Evolutionary conservation across 1,140 invertebrate species (phyloP).

Genomic region (Acromyrmex echinatior): DNA sequence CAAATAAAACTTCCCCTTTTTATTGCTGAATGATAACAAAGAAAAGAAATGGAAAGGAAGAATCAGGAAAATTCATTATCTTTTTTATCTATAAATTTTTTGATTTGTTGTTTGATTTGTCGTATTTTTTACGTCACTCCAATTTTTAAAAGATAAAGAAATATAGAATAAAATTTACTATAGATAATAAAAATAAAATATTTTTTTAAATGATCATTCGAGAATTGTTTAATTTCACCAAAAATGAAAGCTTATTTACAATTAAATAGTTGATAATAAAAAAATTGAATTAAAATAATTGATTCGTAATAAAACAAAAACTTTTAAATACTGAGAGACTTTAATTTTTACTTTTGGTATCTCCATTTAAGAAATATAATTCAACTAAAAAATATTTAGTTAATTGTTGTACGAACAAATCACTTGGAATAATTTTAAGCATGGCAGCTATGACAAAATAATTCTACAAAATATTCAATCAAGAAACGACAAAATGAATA

Average conservation of each 20-base stretch:
- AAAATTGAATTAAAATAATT: background rate
- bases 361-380: background rate
- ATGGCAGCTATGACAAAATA: background rate
- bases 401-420: background rate
- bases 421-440: constrained; percentile 37
- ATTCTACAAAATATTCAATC: constrained; percentile 56
- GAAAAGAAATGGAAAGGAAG: background rate
- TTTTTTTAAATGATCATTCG: background rate
- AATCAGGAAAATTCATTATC: background rate
- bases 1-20: constrained; percentile 68
- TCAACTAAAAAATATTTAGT: constrained; percentile 18
- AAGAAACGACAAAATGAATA: constrained; percentile 45
- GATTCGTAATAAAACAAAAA: background rate
- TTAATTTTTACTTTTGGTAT: background rate
- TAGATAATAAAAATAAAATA: background rate
- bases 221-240: background rate
- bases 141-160: constrained; percentile 10
- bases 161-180: background rate
- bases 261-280: background rate
- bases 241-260: background rate
- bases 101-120: background rate
- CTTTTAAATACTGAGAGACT: background rate
- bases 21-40: constrained; percentile 37
- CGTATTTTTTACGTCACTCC: background rate
- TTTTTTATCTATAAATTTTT: constrained; percentile 12